Conservation (phyloP, 2,113 vertebrate genomes). For the Sapayoa aenigma region DNA sequence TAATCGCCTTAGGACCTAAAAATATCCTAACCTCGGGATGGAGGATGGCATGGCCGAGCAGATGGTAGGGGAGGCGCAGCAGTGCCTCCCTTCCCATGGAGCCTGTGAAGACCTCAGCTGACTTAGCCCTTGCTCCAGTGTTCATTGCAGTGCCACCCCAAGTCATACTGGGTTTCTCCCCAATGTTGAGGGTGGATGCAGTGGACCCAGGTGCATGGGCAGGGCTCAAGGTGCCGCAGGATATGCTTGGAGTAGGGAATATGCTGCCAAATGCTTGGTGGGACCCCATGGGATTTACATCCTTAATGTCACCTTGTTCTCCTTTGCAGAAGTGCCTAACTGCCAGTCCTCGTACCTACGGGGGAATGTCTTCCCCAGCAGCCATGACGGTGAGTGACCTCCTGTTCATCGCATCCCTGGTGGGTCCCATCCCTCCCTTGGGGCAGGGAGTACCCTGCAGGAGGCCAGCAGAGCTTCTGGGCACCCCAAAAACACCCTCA, state of each 20-base stretch:
- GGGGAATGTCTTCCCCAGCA: slow-evolving; percentile 85
- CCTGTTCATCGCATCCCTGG: rapidly evolving
- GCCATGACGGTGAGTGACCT: slow-evolving; percentile 84
- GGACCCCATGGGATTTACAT: rapidly evolving
- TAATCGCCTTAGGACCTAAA: slow-evolving; percentile 80
- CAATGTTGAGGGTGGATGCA: too few species aligned
- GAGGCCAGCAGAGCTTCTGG: rapidly evolving
- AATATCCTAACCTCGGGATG: slow-evolving; percentile 61
- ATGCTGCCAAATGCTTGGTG: neutral
- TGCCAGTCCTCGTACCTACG: slow-evolving; percentile 91
- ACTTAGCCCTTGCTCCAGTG: neutral
- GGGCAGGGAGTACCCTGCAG: neutral
- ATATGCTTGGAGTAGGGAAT: rapidly evolving
- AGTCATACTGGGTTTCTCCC: rapidly evolving
- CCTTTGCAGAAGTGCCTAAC: slow-evolving; percentile 92
- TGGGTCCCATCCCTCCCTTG: rapidly evolving
- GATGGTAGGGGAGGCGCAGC: neutral
- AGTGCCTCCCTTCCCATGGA: neutral
- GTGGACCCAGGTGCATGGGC: rapidly evolving
- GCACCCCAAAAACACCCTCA: rapidly evolving
- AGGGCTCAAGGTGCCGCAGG: rapidly evolving
- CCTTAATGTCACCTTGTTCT: neutral
- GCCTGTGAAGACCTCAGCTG: neutral
- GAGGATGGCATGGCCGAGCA: slow-evolving; percentile 10
- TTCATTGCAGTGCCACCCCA: neutral